These are phyloP conservation scores for Platyrinchus mystaceus DNA, from an alignment of 2,797 vertebrate species.

Conservation along the genomic window DNA sequence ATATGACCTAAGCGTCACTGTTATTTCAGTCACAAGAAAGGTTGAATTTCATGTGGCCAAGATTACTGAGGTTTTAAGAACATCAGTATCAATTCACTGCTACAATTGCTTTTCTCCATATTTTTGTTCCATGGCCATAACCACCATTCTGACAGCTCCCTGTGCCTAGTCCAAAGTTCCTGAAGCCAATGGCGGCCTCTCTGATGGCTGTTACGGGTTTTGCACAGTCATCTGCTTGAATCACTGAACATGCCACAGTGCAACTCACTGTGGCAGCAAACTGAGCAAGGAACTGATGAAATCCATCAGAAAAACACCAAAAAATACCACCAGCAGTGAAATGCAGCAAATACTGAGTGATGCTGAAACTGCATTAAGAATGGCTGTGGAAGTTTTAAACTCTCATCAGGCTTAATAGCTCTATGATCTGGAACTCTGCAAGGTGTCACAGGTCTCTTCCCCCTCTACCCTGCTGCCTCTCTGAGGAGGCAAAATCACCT, in stretches of 20 bases:
- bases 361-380: not conserved
- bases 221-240: not conserved
- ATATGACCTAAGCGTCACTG: slow-evolving; percentile 21
- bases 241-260: rapidly evolving
- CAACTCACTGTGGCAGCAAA: not conserved
- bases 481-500: not conserved
- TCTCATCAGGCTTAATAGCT: not conserved
- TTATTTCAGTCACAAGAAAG: slow-evolving; percentile 44
- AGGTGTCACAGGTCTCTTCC: not conserved
- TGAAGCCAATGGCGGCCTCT: not conserved
- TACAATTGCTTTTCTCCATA: not conserved
- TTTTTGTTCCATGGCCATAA: slow-evolving; percentile 24
- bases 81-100: slow-evolving; percentile 8
- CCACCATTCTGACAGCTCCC: not conserved
- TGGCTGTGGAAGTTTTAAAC: not conserved
- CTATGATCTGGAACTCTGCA: rapidly evolving
- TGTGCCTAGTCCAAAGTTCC: not conserved
- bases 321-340: not conserved
- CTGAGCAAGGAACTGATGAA: not conserved
- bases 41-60: slow-evolving; percentile 15
- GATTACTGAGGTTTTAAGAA: slow-evolving; percentile 42
- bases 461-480: not conserved
- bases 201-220: rapidly evolving
- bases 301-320: not conserved
- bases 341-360: rapidly evolving